A percentile compares a stretch with the other conserved stretches of the same genome.
phyloP scores from a whole-genome alignment of 2,888 invertebrate genomes.

The Microdon myrmicae region DNA sequence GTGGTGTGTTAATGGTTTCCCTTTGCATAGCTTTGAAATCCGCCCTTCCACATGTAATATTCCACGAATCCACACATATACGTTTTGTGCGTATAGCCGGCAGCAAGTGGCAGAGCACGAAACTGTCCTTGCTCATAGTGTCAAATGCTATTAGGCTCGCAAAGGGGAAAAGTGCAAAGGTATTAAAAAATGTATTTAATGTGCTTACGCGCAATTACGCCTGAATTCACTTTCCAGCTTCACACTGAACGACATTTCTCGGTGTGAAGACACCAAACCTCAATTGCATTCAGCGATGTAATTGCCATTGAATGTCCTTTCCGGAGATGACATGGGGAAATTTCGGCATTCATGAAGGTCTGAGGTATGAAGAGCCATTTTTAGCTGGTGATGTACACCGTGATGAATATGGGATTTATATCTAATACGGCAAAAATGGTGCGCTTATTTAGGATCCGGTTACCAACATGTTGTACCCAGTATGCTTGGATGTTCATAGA shows the following conservation, averaged over 20 bases:
- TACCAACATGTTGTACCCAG: no score
- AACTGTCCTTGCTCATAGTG: conserved; percentile 27
- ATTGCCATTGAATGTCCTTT: conserved; percentile 52
- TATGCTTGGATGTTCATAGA: no score
- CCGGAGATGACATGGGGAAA: conserved; percentile 43
- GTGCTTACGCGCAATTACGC: conserved; percentile 67
- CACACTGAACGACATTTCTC: conserved; percentile 41
- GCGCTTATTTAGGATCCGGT: no score
- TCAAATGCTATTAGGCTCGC: conserved; percentile 64
- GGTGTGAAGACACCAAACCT: conserved; percentile 50
- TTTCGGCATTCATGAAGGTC: no score
- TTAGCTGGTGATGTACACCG: no score
- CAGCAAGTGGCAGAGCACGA: background rate
- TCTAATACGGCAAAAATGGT: no score
- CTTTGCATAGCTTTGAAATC: no score
- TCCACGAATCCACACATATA: conserved; percentile 4
- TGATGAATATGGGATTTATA: no score
- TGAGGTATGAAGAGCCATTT: no score
- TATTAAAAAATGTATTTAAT: conserved; percentile 67
- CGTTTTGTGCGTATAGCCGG: background rate
- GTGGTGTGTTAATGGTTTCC: no score
- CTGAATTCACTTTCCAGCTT: conserved; percentile 61
- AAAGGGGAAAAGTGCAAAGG: conserved; percentile 66
- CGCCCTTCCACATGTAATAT: no score
- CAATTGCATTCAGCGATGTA: conserved; percentile 52